phyloP scores from a whole-genome alignment of 1,140 invertebrate genomes.

The Frieseomelitta varia region DNA sequence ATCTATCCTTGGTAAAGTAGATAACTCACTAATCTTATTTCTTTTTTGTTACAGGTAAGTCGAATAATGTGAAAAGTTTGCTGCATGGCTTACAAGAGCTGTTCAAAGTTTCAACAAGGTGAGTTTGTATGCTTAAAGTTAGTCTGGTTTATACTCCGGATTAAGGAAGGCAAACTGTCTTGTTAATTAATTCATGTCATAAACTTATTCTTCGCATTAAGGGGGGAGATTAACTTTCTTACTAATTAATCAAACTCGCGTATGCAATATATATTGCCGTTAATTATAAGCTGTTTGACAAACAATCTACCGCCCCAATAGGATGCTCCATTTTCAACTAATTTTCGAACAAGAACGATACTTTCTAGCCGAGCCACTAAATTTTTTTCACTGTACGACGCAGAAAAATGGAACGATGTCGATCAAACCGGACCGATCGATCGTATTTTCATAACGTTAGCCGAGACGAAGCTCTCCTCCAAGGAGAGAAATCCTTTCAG shows the following conservation, averaged over 20 bases:
- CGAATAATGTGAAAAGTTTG: neutral
- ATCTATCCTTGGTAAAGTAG: neutral
- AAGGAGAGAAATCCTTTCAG: neutral
- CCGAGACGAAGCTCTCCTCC: neutral
- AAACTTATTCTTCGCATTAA: neutral
- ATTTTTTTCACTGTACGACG: too few relatives aligned
- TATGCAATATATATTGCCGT: neutral
- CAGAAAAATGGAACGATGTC: too few relatives aligned
- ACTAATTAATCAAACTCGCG: neutral
- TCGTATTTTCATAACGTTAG: neutral
- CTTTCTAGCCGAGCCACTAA: neutral
- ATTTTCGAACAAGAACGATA: neutral
- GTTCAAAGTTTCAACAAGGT: neutral
- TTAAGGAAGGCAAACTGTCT: neutral
- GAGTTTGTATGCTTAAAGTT: neutral
- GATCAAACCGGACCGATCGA: neutral
- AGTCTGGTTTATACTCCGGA: neutral
- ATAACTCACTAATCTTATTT: neutral
- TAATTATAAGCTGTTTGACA: neutral
- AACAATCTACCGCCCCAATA: neutral
- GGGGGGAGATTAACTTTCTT: neutral
- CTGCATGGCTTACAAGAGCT: neutral
- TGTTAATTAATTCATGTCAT: neutral
- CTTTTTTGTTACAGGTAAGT: slow-evolving; percentile 60
- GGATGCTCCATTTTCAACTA: too few relatives aligned